These are phyloP conservation scores for Lerema accius DNA, from an alignment of 1,140 invertebrate genomes.

Conservation along the genomic window DNA sequence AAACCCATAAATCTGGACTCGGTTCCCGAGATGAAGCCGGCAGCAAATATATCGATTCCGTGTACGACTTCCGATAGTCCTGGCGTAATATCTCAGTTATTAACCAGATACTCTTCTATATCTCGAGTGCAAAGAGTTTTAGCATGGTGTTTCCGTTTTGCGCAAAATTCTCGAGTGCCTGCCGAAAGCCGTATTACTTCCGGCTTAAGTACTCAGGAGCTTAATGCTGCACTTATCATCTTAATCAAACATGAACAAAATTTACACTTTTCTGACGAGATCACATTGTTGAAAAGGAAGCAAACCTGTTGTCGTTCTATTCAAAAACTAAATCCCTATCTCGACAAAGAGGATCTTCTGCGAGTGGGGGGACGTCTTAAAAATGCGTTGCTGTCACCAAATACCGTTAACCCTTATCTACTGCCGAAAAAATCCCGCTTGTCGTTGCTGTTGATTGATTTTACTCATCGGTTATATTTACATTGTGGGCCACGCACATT, in stretches of 20 bases:
- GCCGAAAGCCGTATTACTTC: not conserved
- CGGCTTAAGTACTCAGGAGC: not conserved
- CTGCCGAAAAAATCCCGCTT: not conserved
- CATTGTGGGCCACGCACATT: constrained; percentile 7
- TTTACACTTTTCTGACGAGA: not conserved
- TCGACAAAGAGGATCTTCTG: not conserved
- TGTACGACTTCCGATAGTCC: not conserved
- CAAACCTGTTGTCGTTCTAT: not conserved
- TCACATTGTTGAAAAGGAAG: not conserved
- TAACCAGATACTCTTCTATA: constrained; percentile 1
- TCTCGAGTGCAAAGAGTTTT: not conserved
- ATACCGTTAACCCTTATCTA: not conserved
- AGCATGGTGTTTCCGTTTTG: not conserved
- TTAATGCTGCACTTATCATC: not conserved
- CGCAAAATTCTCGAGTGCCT: not conserved
- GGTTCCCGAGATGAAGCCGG: not conserved
- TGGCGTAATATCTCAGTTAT: not conserved
- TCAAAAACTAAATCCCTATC: constrained; percentile 3
- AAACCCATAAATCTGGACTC: not conserved
- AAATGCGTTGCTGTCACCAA: not conserved
- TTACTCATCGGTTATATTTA: not conserved
- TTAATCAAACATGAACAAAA: constrained; percentile 7
- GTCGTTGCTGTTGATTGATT: not conserved
- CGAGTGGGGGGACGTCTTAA: constrained; percentile 7
- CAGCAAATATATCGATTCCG: not conserved